Evolutionary conservation across 2,888 invertebrate genomes (phyloP).

Genomic region (Cecidostiba fungosa): DNA sequence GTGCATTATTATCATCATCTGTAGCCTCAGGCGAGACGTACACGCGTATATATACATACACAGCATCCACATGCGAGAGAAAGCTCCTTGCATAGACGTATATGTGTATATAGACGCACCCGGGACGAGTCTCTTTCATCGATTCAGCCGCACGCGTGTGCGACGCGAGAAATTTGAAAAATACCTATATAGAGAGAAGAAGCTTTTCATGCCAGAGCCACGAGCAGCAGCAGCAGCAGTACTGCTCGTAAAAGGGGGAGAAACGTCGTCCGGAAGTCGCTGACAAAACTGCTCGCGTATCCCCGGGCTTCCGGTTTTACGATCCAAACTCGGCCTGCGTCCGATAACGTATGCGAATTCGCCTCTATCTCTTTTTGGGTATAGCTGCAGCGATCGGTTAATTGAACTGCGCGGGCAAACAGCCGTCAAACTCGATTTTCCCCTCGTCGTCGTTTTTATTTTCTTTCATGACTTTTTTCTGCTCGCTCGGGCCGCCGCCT

Average conservation of each 20-base stretch:
- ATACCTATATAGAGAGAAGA: constrained; percentile 15
- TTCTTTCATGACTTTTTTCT: not conserved
- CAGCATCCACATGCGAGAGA: not conserved
- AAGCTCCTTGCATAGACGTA: not conserved
- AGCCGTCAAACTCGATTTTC: constrained; percentile 51
- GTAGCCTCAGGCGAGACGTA: not conserved
- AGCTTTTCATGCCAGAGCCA: too few relatives aligned
- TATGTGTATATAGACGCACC: not conserved
- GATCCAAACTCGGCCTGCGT: constrained; percentile 7
- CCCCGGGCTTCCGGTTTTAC: constrained; percentile 45
- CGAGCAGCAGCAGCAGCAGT: not conserved
- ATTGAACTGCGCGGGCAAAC: constrained; percentile 44
- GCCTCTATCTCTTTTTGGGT: not conserved
- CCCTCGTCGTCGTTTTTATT: constrained; percentile 4
- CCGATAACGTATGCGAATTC: constrained; percentile 9
- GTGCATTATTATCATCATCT: not conserved
- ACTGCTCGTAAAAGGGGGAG: constrained; percentile 1
- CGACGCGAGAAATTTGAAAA: constrained; percentile 20
- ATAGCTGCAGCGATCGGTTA: constrained; percentile 42
- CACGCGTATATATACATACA: not conserved
- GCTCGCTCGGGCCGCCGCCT: not conserved
- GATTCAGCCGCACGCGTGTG: not conserved
- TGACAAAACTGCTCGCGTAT: constrained; percentile 56
- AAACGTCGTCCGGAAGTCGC: constrained; percentile 37
- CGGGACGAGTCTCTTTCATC: not conserved